Percentiles rank a stretch among this genome's conserved stretches.
Evolutionary conservation across 1,140 invertebrate genomes (phyloP).

Genomic region (Caenorhabditis elegans): DNA sequence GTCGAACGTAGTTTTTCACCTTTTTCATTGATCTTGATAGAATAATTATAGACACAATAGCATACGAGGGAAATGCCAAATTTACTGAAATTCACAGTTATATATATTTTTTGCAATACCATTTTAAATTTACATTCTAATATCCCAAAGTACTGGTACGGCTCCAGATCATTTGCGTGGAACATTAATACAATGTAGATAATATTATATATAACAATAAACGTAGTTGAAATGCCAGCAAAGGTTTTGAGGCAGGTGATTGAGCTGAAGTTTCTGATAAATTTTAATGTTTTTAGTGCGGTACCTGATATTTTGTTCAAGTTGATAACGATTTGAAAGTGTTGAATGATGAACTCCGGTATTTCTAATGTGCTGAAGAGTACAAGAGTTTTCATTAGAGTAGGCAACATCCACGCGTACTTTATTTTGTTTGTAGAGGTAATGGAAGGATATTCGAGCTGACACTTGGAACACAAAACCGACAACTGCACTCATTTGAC

Average conservation of each 20-base stretch:
- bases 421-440: not conserved
- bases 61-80: not conserved
- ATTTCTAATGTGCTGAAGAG: not conserved
- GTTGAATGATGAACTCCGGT: not conserved
- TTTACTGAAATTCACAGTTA: slow-evolving; percentile 4
- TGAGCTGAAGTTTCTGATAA: not conserved
- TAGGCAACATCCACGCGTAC: not conserved
- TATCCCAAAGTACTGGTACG: not conserved
- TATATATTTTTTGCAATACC: too few species aligned
- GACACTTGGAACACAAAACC: not conserved
- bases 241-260: not conserved
- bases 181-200: not conserved
- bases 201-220: not conserved
- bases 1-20: too few species aligned
- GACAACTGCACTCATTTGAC: not conserved
- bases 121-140: not conserved
- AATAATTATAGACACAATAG: too few species aligned
- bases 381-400: not conserved
- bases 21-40: too few species aligned
- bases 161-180: not conserved
- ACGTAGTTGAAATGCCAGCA: not conserved
- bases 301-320: slow-evolving; percentile 12
- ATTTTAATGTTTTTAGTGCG: too few species aligned
- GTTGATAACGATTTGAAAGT: not conserved
- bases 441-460: not conserved